A percentile compares a stretch with the other conserved stretches of the same genome.
Conservation (phyloP, 2,797 vertebrate genomes). For the Anas bernieri region DNA sequence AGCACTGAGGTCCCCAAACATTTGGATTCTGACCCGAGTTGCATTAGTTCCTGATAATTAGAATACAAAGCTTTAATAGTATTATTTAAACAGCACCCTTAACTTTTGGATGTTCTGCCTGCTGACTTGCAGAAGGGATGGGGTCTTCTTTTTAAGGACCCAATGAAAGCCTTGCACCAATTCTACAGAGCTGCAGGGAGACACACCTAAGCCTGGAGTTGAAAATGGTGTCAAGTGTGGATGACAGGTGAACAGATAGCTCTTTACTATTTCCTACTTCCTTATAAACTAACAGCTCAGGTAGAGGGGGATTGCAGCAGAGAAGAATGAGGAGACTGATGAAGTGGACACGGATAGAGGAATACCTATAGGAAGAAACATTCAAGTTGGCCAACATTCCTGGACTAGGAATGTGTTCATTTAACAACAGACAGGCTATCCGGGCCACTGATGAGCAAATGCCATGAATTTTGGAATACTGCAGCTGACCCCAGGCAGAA, state of each 20-base stretch:
- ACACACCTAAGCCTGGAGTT: neutral
- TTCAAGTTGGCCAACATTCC: neutral
- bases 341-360: neutral
- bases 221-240: neutral
- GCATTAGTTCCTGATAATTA: neutral
- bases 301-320: neutral
- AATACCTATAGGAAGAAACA: neutral
- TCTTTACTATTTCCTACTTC: neutral
- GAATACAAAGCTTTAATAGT: neutral
- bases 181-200: neutral
- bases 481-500: neutral
- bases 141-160: neutral
- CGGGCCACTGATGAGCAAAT: neutral
- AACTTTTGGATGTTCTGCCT: neutral
- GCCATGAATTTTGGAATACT: neutral
- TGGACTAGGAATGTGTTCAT: neutral
- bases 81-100: neutral
- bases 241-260: neutral
- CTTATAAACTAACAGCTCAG: neutral
- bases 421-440: neutral
- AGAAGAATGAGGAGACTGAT: neutral
- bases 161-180: neutral
- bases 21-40: neutral
- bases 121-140: neutral
- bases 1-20: neutral